Evolutionary conservation across 2,797 vertebrate species (phyloP), one percentile per base, ranked within the genome.

Genomic region (Liasis olivaceus): DNA sequence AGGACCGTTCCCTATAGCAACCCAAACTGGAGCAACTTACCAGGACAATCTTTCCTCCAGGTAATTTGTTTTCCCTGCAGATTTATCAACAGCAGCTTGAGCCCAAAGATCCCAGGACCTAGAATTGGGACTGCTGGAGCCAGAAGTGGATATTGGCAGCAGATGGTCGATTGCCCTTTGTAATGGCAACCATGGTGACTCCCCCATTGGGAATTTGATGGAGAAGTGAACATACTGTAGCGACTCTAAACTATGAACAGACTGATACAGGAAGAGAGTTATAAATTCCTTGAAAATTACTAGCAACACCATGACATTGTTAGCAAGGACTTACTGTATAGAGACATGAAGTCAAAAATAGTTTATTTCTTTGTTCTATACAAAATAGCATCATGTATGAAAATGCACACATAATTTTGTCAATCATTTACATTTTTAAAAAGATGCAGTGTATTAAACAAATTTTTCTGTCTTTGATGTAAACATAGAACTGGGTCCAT

Each of bases 321-420:
- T 59, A 13, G 87, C 31, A 59, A 91, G 81, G 85, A 20, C 15
- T 36, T 42, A 42, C 42, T 42, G 42, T 42, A 84, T 28, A 58
- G 64, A 69, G 84, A n/a, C 36, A 1, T 94, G 91, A 89, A 90
- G 58, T 93, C 94, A 95, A 97, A 97, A 96, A 94, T 96, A 93
- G 94, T 98, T 97, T 97, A 84, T 96, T 96, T 95, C 54, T 90
- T 94, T 86, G 17, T 97, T 98, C 96, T 95, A 96, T 98, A 98
- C 97, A 99, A 99, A 98, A 98, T 98, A 98, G 96, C 96, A 97
- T 97, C 97, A 98, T 98, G 98, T 98, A 98, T 98, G 98, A 98
- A 98, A 98, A 98, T 98, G 98, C 98, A 98, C 98, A 98, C 96
- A 97, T 97, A 97, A 97, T 95, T 95, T 97, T 98, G 92, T 97